Base-by-base conservation (phyloP, 2,797 vertebrate genomes). In the Rhinatrema bivittatum region DNA sequence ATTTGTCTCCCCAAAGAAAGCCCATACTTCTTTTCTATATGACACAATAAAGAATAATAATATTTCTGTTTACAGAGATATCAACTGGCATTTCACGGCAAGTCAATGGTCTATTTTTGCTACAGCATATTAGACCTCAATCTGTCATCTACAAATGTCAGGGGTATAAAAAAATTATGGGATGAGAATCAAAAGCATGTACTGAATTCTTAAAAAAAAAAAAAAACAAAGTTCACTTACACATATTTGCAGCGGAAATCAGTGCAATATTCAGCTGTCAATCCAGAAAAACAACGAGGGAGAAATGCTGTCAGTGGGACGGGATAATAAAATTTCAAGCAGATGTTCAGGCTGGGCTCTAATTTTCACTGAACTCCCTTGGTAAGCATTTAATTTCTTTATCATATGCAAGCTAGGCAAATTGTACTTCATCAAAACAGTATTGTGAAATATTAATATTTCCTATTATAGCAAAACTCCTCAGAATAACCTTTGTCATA, bases 61-160 rank as follows among this genome's bases (percentile, higher is more conserved):
- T 79, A 83, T 84, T 87, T 81, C 84, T 91, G 85, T 91, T 93
- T 91, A 90, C 88, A 67, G 71, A 87, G 88, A 91, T 90, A 91
- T 88, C 85, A 85, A 78, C 76, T 87, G 85, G 84, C 87, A 88
- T 89, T 91, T 88, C 75, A 38, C 66, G 67, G 69, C 72, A 69
- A 75, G 72, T 74, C 76, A 72, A 79, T 79, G 81, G 78, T 76
- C 84, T 85, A 64, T 76, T 74, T 64, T 79, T 79, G 81, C 80
- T 74, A 83, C 74, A 78, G 75, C 69, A 44, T 76, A 76, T 85
- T 80, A 88, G 83, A 82, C 80, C 79, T 80, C 82, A 87, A 84
- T 91, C 87, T 87, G 80, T 79, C 82, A 88, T 82, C 83, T 83
- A 88, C 81, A 93, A 92, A 93, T 89, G 87, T 91, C 91, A 91